Evolutionary conservation across 2,888 invertebrate species (phyloP), one percentile per base, ranked within the genome.

Genomic region (Pediacus dermestoides): DNA sequence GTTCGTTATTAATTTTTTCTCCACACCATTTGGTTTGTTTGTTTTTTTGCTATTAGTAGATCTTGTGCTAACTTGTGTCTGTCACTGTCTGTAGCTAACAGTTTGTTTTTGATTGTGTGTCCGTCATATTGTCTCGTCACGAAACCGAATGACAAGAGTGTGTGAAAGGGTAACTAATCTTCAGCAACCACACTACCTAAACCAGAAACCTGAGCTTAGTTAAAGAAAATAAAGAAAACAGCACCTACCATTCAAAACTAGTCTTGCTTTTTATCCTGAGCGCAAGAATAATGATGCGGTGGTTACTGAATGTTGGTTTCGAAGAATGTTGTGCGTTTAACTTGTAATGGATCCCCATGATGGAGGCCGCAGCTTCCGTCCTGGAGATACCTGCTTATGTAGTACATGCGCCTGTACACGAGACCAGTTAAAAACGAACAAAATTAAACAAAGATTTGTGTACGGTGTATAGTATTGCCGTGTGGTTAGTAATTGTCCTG

Each of bases 401-500:
- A 63, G 62, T 64, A 65, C 64, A 52, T 58, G 55, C 54, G 54
- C 46, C 39, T 14, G 14, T 14, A 28, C 28, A 28, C 10, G 14
- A 18, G n/a, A 18, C 6, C 6, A 18, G n/a, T n/a, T n/a, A 18
- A 18, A 28, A 28, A 14, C 11, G 28, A 18, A 18, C n/a, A 27
- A 18, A 26, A 22, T 25, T 30, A 25, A 14, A 25, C 14, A 26
- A 39, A 25, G 18, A 32, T 22, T 30, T 34, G 39, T 30, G 39
- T 23, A 23, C 25, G 31, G 11, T 10, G 58, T 58, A 58, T 46
- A 58, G 63, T 65, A 64, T 64, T 67, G 63, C 64, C 56, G 68
- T 66, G 66, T 68, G 67, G 60, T 70, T 70, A 70, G 69, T 70
- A 70, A 70, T 67, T 70, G 70, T 70, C 70, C 70, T 70, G 70